phyloP scores from a whole-genome alignment of 2,113 vertebrate species.

The Talpa occidentalis region DNA sequence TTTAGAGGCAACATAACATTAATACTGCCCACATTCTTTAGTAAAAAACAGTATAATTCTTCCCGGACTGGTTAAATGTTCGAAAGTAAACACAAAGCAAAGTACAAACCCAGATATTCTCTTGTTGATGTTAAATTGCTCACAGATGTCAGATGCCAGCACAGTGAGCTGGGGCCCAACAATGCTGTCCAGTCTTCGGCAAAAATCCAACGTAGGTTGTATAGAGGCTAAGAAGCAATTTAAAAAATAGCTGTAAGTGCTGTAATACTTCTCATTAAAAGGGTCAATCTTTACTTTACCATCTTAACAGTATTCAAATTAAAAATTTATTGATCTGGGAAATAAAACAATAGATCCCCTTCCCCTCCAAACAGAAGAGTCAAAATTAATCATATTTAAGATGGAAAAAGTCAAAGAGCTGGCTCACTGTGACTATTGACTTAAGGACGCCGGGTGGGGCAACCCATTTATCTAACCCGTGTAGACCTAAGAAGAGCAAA shows the following conservation, averaged over 20 bases:
- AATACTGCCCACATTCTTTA: neutral
- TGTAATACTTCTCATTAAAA: neutral
- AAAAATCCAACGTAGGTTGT: constrained; percentile 94
- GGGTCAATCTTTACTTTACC: constrained; percentile 1
- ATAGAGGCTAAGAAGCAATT: constrained; percentile 86
- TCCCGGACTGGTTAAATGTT: neutral
- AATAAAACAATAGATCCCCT: neutral
- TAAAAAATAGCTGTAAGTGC: constrained; percentile 34
- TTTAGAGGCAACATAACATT: neutral
- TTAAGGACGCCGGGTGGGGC: fast-evolving
- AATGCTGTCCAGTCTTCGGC: constrained; percentile 94
- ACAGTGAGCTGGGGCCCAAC: constrained; percentile 98
- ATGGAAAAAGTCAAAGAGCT: neutral
- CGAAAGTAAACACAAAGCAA: neutral
- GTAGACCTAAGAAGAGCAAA: neutral
- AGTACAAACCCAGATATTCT: constrained; percentile 94
- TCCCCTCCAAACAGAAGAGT: neutral
- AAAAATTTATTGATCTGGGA: neutral
- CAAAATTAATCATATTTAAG: neutral
- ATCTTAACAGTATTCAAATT: neutral
- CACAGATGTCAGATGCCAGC: constrained; percentile 97
- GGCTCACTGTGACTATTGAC: neutral
- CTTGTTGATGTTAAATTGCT: constrained; percentile 98
- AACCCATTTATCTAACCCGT: neutral
- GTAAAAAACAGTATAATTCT: neutral